phyloP scores from a whole-genome alignment of 2,797 vertebrate genomes.

The Graptemys geographica region DNA sequence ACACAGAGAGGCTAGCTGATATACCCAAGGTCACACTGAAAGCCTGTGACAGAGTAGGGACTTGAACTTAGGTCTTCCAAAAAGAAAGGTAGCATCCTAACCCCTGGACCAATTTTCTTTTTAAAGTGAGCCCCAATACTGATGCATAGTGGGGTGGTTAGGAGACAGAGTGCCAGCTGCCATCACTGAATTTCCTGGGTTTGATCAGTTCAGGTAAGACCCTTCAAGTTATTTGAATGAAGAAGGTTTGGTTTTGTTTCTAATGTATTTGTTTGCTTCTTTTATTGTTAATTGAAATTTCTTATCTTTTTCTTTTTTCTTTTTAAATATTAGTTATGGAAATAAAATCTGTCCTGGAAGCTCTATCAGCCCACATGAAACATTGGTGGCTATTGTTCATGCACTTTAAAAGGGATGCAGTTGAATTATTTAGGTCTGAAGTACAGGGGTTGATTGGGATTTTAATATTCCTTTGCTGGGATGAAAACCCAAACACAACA shows the following conservation, averaged over 20 bases:
- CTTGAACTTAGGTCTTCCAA: not conserved
- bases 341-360: not conserved
- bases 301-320: not conserved
- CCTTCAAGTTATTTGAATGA: not conserved
- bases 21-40: not conserved
- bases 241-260: not conserved
- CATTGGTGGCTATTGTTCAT: not conserved
- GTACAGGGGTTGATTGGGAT: no score
- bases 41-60: not conserved
- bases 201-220: not conserved
- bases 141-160: not conserved
- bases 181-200: not conserved
- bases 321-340: not conserved
- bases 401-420: no score
- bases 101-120: fast-evolving
- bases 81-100: fast-evolving
- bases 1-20: not conserved
- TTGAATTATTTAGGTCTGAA: no score
- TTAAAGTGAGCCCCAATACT: not conserved
- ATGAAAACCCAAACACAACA: no score
- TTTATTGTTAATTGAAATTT: not conserved
- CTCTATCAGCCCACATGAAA: not conserved
- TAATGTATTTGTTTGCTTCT: not conserved
- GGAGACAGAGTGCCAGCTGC: not conserved
- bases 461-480: no score